phyloP scores from a whole-genome alignment of 2,888 invertebrate genomes.

The Folsomia candida region DNA sequence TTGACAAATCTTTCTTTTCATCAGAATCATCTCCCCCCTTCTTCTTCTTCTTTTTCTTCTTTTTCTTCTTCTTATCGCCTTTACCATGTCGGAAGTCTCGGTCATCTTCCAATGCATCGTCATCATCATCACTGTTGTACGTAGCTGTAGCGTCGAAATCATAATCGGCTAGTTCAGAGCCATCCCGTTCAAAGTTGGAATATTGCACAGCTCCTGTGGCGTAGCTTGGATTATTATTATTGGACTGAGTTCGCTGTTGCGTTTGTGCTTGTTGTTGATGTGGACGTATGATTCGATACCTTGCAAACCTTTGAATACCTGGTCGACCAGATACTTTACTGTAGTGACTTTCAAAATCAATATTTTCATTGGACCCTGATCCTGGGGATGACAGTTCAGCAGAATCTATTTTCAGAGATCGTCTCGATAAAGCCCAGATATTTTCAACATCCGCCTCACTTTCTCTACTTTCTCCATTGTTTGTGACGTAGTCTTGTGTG shows the following conservation, averaged over 20 bases:
- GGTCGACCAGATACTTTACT: not conserved
- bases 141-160: conserved; percentile 13
- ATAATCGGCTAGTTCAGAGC: conserved; percentile 14
- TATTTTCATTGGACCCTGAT: conserved; percentile 13
- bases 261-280: not conserved
- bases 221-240: not conserved
- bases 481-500: conserved; percentile 15
- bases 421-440: conserved; percentile 22
- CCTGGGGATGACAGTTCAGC: conserved; percentile 18
- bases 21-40: conserved; percentile 7
- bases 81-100: conserved; percentile 7
- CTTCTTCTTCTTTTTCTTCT: conserved; percentile 4
- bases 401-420: conserved; percentile 15
- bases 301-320: not conserved
- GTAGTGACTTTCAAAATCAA: not conserved
- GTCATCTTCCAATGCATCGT: not conserved
- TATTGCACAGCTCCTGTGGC: too few relatives aligned
- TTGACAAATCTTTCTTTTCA: conserved; percentile 12
- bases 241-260: not conserved
- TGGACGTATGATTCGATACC: not conserved
- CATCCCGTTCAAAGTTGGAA: not conserved
- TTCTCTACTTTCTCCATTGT: too few relatives aligned
- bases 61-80: conserved; percentile 2
- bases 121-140: conserved; percentile 21
- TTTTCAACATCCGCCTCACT: not conserved